A percentile compares a stretch with the other conserved stretches of the same genome.
These are phyloP conservation scores for Barbus barbus DNA, from an alignment of 2,113 vertebrate genomes.

Conservation along the genomic window DNA sequence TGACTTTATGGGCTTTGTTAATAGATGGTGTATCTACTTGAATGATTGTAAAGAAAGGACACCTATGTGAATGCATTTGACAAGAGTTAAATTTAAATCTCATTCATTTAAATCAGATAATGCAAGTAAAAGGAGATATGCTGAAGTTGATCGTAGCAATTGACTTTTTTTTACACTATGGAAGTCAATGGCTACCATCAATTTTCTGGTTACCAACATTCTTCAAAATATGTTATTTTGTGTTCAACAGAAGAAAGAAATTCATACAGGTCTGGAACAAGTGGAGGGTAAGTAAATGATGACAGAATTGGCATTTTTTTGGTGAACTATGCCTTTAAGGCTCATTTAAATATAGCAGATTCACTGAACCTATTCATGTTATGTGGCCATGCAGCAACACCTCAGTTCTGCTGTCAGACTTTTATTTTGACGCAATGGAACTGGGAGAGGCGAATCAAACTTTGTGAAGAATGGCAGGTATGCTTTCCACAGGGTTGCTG, in stretches of 20 bases:
- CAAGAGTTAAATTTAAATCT: too few relatives aligned
- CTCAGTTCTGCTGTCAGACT: background rate
- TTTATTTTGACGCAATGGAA: slow-evolving; percentile 34
- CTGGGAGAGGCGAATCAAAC: background rate
- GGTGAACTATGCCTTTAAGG: too few relatives aligned
- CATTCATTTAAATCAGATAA: too few relatives aligned
- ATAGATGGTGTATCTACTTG: background rate
- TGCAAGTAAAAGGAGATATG: too few relatives aligned
- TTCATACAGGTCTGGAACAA: too few relatives aligned
- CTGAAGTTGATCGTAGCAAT: too few relatives aligned
- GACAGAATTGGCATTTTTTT: background rate
- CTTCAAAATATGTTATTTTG: background rate
- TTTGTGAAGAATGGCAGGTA: slow-evolving; percentile 40
- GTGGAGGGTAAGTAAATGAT: too few relatives aligned
- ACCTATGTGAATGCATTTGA: background rate
- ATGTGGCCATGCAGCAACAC: background rate
- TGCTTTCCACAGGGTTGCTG: background rate
- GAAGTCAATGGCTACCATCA: too few relatives aligned
- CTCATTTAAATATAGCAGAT: background rate
- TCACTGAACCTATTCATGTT: background rate
- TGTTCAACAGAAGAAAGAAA: too few relatives aligned
- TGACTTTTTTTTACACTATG: too few relatives aligned
- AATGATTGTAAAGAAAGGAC: background rate
- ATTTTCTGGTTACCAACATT: too few relatives aligned
- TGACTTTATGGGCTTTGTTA: background rate